A percentile compares a stretch with the other conserved stretches of the same genome.
Evolutionary conservation across 2,113 vertebrate genomes (phyloP).

Genomic region (Plotosus lineatus): DNA sequence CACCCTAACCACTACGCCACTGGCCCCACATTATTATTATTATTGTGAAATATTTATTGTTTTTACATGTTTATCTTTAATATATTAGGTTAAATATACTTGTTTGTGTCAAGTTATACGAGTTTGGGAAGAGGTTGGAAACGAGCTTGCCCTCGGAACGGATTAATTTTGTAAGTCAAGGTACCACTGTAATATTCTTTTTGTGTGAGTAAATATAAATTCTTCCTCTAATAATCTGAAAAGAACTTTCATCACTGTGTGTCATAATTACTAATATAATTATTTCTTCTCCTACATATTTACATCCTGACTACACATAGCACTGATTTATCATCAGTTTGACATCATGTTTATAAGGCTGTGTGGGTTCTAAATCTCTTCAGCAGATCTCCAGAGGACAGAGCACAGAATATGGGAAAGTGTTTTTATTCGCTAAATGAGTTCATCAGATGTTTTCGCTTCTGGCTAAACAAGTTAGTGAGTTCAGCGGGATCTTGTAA

Average conservation of each 20-base stretch:
- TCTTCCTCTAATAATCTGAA: neutral
- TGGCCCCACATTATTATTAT: no score
- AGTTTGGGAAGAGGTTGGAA: no score
- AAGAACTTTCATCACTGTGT: neutral
- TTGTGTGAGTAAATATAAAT: neutral
- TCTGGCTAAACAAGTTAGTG: conserved; percentile 23
- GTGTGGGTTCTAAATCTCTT: neutral
- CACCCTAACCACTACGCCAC: no score
- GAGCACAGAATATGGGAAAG: conserved; percentile 37
- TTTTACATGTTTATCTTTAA: no score
- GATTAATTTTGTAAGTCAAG: no score
- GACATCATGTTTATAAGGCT: neutral
- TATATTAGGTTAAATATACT: no score
- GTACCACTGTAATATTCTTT: no score
- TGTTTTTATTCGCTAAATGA: conserved; percentile 52
- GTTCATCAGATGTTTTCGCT: conserved; percentile 63
- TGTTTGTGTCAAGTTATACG: no score
- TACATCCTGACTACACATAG: no score
- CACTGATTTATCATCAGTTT: neutral
- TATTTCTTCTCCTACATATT: neutral
- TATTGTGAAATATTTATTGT: no score
- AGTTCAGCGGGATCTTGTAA: conserved; percentile 34
- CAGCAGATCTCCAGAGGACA: neutral
- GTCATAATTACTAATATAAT: neutral
- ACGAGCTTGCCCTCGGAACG: no score